Percentiles rank a stretch among this genome's conserved stretches.
phyloP scores from a whole-genome alignment of 2,888 invertebrate species.

The Cacoxenus indagator region DNA sequence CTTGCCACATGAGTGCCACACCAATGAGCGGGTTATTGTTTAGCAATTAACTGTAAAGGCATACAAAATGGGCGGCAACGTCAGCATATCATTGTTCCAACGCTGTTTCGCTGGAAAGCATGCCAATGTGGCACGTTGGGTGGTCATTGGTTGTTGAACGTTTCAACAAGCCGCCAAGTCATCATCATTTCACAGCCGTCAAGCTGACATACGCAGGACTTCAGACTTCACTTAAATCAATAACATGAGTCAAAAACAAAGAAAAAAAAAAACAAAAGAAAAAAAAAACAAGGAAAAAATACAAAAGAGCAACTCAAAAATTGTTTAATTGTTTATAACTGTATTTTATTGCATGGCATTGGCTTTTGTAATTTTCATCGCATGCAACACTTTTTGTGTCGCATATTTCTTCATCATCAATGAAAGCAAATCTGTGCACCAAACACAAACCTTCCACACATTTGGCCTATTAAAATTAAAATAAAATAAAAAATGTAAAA shows the following conservation, averaged over 20 bases:
- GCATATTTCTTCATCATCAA: background rate
- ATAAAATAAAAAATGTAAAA: background rate
- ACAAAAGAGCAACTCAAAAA: background rate
- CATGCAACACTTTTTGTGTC: background rate
- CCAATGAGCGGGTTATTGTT: background rate
- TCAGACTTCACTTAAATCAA: background rate
- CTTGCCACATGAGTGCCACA: too few species aligned
- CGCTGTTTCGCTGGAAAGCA: background rate
- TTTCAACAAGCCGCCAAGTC: background rate
- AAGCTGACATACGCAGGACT: background rate
- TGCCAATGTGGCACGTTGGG: background rate
- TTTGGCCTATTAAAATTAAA: conserved; percentile 12
- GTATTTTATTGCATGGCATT: background rate
- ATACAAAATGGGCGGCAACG: background rate
- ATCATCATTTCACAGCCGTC: background rate
- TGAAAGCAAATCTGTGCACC: background rate
- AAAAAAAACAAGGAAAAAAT: background rate
- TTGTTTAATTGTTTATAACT: conserved; percentile 3
- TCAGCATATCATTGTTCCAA: background rate
- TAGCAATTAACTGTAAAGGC: conserved; percentile 59
- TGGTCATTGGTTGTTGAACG: too few species aligned
- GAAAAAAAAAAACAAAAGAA: background rate
- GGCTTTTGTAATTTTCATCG: too few species aligned
- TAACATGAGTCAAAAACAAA: too few species aligned
- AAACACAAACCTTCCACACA: background rate